phyloP scores from a whole-genome alignment of 2,797 vertebrate genomes.

The Gouania willdenowi region DNA sequence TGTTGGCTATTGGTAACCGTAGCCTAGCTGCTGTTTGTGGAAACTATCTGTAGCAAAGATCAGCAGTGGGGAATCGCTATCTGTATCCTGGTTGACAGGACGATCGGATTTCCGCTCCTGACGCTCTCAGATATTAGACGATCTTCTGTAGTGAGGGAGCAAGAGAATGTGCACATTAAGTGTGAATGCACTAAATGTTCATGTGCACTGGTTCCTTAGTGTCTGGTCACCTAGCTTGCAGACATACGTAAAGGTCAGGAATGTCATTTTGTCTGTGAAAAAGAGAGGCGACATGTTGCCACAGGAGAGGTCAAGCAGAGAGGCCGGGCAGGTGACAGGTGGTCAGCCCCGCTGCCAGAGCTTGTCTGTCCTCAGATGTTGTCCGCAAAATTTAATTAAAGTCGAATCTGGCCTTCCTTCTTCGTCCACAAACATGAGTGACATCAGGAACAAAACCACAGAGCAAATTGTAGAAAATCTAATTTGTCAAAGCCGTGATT shows the following conservation, averaged over 20 bases:
- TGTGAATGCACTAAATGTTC: constrained; percentile 1
- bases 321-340: constrained; percentile 56
- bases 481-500: no score
- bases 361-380: constrained; percentile 29
- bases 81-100: constrained; percentile 71
- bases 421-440: no score
- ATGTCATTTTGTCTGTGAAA: constrained; percentile 52
- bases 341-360: constrained; percentile 36
- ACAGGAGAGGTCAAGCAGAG: constrained; percentile 53
- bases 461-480: no score
- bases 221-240: constrained; percentile 44
- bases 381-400: constrained; percentile 53
- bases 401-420: constrained; percentile 37
- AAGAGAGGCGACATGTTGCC: constrained; percentile 37
- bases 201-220: constrained; percentile 31
- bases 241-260: constrained; percentile 53
- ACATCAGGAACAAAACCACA: constrained; percentile 32
- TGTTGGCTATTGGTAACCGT: constrained; percentile 51
- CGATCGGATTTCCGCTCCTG: constrained; percentile 67
- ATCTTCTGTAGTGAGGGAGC: constrained; percentile 40
- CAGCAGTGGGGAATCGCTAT: constrained; percentile 62
- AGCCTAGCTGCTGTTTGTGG: constrained; percentile 56
- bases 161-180: constrained; percentile 10
- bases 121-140: constrained; percentile 70
- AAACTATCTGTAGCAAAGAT: constrained; percentile 70